phyloP scores from a whole-genome alignment of 2,113 vertebrate genomes.

The Carassius auratus region DNA sequence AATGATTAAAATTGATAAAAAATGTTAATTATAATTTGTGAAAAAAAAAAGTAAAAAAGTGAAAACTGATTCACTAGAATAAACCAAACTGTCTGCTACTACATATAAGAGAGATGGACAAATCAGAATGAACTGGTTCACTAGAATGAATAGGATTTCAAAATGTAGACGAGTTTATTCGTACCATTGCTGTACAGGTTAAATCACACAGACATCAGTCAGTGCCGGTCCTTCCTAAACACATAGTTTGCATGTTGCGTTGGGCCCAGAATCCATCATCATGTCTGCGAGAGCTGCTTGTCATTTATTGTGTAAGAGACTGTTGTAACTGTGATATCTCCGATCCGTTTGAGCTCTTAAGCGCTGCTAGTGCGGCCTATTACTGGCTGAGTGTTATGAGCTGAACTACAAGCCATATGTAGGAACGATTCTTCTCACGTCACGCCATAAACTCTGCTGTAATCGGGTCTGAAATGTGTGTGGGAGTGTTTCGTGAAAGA shows the following conservation, averaged over 20 bases:
- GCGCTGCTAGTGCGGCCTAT: conserved; percentile 51
- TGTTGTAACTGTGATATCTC: conserved; percentile 62
- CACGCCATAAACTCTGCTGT: not conserved
- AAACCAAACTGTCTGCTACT: too few species aligned
- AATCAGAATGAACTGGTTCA: not conserved
- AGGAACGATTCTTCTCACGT: not conserved
- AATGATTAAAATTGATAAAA: too few species aligned
- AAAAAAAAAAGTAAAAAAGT: too few species aligned
- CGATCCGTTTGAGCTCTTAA: conserved; percentile 67
- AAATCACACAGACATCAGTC: too few species aligned
- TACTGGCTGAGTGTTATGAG: not conserved
- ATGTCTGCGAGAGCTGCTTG: conserved; percentile 27
- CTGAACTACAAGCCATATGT: conserved; percentile 16
- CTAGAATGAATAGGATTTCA: too few species aligned
- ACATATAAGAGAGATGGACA: not conserved
- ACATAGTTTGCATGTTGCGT: too few species aligned
- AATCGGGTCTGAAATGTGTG: not conserved
- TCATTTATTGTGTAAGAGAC: conserved; percentile 47
- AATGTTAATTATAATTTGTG: too few species aligned
- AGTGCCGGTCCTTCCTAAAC: too few species aligned
- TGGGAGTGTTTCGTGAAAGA: not conserved
- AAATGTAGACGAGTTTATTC: too few species aligned
- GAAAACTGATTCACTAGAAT: too few species aligned
- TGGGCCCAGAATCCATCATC: conserved; percentile 37
- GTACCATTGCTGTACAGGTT: too few species aligned